Evolutionary conservation across 2,113 vertebrate species (phyloP), one percentile per base, ranked within the genome.

Genomic region (Morone saxatilis): DNA sequence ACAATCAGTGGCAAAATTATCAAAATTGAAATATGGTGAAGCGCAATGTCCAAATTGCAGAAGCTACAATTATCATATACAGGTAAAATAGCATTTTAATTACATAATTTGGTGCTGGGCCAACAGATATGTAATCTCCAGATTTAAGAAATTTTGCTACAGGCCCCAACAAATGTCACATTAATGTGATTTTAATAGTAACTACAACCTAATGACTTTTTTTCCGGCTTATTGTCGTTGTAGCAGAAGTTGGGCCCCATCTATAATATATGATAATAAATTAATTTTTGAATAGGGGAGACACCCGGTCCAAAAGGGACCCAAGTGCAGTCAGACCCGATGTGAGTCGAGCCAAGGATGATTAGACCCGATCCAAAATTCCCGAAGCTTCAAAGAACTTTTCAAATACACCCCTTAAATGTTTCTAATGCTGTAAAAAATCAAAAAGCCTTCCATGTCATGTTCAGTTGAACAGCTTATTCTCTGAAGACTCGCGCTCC

Each of bases 391-490:
- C 50, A n/a, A 13, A n/a, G n/a, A 14, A 20, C 25, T 69, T 36
- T 6, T n/a, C 19, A 53, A 50, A 53, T 7, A 22, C 48, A 22
- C 6, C 19, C 36, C 8, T n/a, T 19, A n/a, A n/a, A 41, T 36
- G 22, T 38, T 51, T 51, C 25, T 12, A 3, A 11, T 12, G 6
- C 12, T 22, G 68, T 56, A 54, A 61, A 47, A 67, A 22, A 51
- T 72, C 47, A 40, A 25, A 50, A 56, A 43, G 38, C 70, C 59
- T 59, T 65, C 41, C 50, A 12, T 12, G 60, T 76, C 70, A 50
- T 22, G 36, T 53, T 80, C 19, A 76, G 13, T 43, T 14, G 38
- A 60, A n/a, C 43, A 12, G 31, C 47, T 57, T 48, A 12, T 62
- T 45, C 13, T 63, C 45, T 16, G 2, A 67, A 67, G 53, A 77